Conservation (phyloP, 2,113 vertebrate genomes). For the Cyprinodon variegatus region DNA sequence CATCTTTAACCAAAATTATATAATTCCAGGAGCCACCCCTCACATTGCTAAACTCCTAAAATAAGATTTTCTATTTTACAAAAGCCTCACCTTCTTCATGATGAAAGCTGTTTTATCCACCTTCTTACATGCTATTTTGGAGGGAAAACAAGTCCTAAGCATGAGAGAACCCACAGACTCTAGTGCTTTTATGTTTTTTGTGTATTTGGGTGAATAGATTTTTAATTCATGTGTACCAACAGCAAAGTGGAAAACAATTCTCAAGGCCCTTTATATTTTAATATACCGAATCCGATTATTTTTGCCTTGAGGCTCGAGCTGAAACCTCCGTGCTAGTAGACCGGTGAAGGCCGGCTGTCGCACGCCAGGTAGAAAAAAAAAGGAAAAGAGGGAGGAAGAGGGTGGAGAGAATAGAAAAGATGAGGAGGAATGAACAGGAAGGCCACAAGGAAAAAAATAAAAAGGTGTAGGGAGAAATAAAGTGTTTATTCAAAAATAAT, state of each 20-base stretch:
- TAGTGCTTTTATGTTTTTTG: too few relatives aligned
- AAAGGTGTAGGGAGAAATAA: slow-evolving; percentile 33
- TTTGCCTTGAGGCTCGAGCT: slow-evolving; percentile 72
- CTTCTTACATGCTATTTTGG: slow-evolving; percentile 8
- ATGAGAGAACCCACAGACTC: too few relatives aligned
- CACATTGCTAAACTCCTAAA: neutral
- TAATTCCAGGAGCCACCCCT: neutral
- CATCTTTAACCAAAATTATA: slow-evolving; percentile 6
- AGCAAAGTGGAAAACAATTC: slow-evolving; percentile 42
- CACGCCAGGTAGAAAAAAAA: slow-evolving; percentile 63
- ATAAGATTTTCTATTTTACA: slow-evolving; percentile 11
- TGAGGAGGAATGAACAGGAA: slow-evolving; percentile 29
- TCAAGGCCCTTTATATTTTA: slow-evolving; percentile 74
- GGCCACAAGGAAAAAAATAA: slow-evolving; percentile 47
- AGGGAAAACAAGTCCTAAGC: too few relatives aligned
- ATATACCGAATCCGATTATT: slow-evolving; percentile 73
- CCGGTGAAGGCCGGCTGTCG: slow-evolving; percentile 72
- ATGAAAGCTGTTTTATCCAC: slow-evolving; percentile 25
- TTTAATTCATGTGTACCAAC: too few relatives aligned
- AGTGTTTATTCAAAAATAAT: slow-evolving; percentile 44
- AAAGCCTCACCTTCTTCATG: slow-evolving; percentile 13
- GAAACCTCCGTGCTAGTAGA: slow-evolving; percentile 62
- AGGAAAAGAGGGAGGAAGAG: neutral
- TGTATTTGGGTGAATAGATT: too few relatives aligned
- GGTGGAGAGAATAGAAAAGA: neutral